phyloP scores from a whole-genome alignment of 2,113 vertebrate species.

The Esox niger region DNA sequence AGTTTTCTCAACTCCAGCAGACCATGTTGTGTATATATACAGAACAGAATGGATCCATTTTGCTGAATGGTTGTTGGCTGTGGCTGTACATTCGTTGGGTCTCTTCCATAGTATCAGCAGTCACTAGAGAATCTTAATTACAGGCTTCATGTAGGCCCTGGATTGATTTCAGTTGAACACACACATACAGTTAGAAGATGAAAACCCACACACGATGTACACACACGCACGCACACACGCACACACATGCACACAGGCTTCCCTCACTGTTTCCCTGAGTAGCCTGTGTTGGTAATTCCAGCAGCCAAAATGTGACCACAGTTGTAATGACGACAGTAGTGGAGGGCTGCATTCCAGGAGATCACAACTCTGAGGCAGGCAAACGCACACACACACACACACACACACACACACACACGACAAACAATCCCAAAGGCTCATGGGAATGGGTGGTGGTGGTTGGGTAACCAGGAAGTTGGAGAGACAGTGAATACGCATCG shows the following conservation, averaged over 20 bases:
- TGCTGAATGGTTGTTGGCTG: slow-evolving; percentile 68
- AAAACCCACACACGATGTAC: too few species aligned
- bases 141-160: slow-evolving; percentile 62
- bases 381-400: too few species aligned
- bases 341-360: slow-evolving; percentile 64
- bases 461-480: slow-evolving; percentile 50
- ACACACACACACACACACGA: too few species aligned
- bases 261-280: slow-evolving; percentile 64
- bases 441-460: slow-evolving; percentile 71
- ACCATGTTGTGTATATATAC: slow-evolving; percentile 24
- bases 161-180: slow-evolving; percentile 53
- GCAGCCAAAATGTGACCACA: slow-evolving; percentile 56
- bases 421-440: slow-evolving; percentile 39
- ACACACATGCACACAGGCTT: slow-evolving; percentile 42
- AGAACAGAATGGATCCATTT: slow-evolving; percentile 45
- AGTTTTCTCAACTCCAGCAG: slow-evolving; percentile 47
- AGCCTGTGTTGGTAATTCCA: slow-evolving; percentile 71
- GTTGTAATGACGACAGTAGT: slow-evolving; percentile 64
- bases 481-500: slow-evolving; percentile 61
- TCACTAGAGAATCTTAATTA: slow-evolving; percentile 75
- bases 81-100: slow-evolving; percentile 70
- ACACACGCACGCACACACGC: too few species aligned
- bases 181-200: too few species aligned
- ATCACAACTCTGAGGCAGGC: slow-evolving; percentile 46
- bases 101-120: slow-evolving; percentile 74